Evolutionary conservation across 1,140 invertebrate species (phyloP), one percentile per base, ranked within the genome.

Genomic region (Drosophila guanche): DNA sequence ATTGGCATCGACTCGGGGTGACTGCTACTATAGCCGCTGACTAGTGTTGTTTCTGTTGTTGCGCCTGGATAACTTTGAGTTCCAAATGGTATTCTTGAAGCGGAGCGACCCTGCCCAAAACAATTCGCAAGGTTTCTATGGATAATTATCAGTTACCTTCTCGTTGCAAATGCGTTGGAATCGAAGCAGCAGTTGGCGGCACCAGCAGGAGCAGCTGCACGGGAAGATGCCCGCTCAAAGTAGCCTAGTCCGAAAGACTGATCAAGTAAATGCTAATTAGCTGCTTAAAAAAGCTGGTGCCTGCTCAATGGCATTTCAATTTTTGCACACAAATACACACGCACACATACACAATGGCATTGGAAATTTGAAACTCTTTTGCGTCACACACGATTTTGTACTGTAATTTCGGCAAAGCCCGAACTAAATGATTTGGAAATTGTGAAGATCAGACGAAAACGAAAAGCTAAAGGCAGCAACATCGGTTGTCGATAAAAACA

Each of bases 61-160:
- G 74, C 74, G 74, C 74, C 74, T 77, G 58, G 70, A 68, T 70
- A 70, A 57, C 54, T 68, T 62, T 73, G 55, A 70, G 74, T 74
- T 77, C 51, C 48, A 77, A 70, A 63, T 77, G 71, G 50, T 65
- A 69, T 70, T 77, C 55, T 75, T 74, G 59, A 63, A 57, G 41
- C 50, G 47, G 52, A 29, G 46, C 29, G 66, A 37, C 48, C 7
- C 20, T 55, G 53, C 43, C 45, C 55, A 63, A 74, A 55, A 63
- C 55, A 70, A 74, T 77, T 74, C 79, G 65, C 79, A 78, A 80
- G 79, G 79, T 83, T 81, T 68, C 27, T 59, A 63, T 46, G 58
- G 58, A 25, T 70, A 83, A 78, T 83, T 75, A 83, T 62, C 63
- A 27, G 56, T 78, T 83, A 73, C 79, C 60, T 79, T 20, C 16